Base-by-base conservation (phyloP, 2,113 vertebrate species). In the Thryonomys swinderianus region DNA sequence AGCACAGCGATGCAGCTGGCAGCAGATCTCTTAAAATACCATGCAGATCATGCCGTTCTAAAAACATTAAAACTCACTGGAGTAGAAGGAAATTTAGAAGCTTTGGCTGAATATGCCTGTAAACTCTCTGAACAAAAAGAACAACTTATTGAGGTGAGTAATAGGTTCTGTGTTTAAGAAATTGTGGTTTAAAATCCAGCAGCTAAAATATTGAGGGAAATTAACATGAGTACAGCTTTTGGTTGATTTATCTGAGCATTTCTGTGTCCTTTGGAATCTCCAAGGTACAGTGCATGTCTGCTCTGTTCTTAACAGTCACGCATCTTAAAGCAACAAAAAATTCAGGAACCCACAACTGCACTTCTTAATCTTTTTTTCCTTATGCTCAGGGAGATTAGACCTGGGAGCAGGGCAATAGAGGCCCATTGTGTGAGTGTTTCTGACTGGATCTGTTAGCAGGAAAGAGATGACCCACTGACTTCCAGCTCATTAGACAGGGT, bases 41-140 rank as follows among this genome's bases (percentile, higher is more conserved):
- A 99, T 69, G 98, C 98, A 0, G 99, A 99, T 98, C 99, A 99
- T 81, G 98, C 98, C 97, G 98, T 99, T 95, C 98, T 99, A 53
- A 98, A 99, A 97, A 98, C 99, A 67, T 98, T 99, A 96, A 99
- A 99, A 98, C 98, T 98, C 13, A 99, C 98, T 64, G 99, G 99
- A 64, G 98, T 98, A 7, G 99, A 99, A 97, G 99, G 99, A 95
- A 99, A 99, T 98, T 98, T 99, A 97, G 99, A 99, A 98, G 98
- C 98, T 17, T 98, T 99, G 96, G 99, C 99, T 30, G 99, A 99
- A 94, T 99, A 99, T 96, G 99, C 99, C 3, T 99, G 99, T 93
- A 99, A 98, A 81, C 99, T 99, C 51, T 99, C 99, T 0, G 99
- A 99, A 97, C 99, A 99, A 98, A 99, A 99, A 97, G 99, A 99